Base-by-base conservation (phyloP, 2,888 invertebrate species). In the Endomychus coccineus region DNA sequence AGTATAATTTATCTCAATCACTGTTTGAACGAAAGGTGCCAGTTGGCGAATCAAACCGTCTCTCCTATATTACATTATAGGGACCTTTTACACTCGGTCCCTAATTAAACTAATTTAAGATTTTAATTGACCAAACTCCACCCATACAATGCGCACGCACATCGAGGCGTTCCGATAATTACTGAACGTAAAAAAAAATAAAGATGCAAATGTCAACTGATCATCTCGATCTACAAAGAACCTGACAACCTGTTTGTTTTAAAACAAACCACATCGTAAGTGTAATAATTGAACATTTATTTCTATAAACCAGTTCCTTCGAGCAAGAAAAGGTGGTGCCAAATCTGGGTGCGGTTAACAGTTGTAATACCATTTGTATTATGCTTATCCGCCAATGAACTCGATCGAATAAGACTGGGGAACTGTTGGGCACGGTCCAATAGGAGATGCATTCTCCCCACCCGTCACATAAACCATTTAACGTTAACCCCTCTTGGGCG, bases 351-450 rank as follows among this genome's bases (percentile, higher is more conserved):
- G 54, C 46, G 42, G 34, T 32, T 42, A 28, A n/a, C 13, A 14
- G 33, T 22, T 40, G 49, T 57, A 56, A 57, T 60, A 50, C 61
- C 60, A 60, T 62, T 59, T 56, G 55, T 50, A 56, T 54, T 49
- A 43, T 36, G 34, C 35, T 37, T 15, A n/a, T 39, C 42, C 40
- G 22, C 61, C 61, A 61, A 61, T 59, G 33, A 42, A 28, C 33
- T 31, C 11, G 23, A 23, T 15, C 5, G 6, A 10, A 15, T 3
- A 6, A 13, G 3, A n/a, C 16, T 16, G 39, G 11, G 34, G 44
- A 49, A 34, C 39, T 40, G 44, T 31, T 33, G 35, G 25, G 38
- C 28, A 21, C 17, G 40, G 42, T 39, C 55, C 58, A 56, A 60
- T 56, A 28, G 29, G 11, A 44, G 35, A 43, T 33, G 27, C 19